Conservation (phyloP, 2,113 vertebrate genomes). For the Mustela nigripes region DNA sequence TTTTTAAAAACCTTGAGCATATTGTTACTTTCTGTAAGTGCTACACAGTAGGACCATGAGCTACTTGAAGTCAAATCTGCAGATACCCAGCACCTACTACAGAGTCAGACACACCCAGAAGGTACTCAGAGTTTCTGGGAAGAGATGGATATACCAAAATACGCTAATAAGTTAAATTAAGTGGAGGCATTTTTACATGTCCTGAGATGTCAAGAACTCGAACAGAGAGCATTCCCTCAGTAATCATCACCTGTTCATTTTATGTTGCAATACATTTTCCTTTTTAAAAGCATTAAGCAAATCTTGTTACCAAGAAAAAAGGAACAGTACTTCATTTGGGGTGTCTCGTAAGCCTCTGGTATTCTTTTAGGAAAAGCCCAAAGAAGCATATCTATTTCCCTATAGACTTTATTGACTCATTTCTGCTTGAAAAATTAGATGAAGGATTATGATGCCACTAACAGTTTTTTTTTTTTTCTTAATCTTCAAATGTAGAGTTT, state of each 20-base stretch:
- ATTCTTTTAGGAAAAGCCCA: not conserved
- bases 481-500: not conserved
- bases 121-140: not conserved
- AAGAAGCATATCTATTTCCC: not conserved
- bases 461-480: not conserved
- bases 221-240: not conserved
- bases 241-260: not conserved
- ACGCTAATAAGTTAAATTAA: not conserved
- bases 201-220: not conserved
- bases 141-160: not conserved
- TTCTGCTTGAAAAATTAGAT: slow-evolving; percentile 20
- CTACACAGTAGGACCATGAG: not conserved
- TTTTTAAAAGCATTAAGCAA: slow-evolving; percentile 2
- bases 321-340: not conserved
- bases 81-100: not conserved
- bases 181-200: not conserved
- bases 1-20: not conserved
- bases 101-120: not conserved
- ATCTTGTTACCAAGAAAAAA: not conserved
- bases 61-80: not conserved
- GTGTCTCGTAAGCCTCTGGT: not conserved
- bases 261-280: not conserved
- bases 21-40: not conserved
- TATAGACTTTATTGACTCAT: not conserved
- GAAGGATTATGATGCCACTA: not conserved